Base-by-base conservation (phyloP, 2,797 vertebrate species). In the Arrhamphus sclerolepis region DNA sequence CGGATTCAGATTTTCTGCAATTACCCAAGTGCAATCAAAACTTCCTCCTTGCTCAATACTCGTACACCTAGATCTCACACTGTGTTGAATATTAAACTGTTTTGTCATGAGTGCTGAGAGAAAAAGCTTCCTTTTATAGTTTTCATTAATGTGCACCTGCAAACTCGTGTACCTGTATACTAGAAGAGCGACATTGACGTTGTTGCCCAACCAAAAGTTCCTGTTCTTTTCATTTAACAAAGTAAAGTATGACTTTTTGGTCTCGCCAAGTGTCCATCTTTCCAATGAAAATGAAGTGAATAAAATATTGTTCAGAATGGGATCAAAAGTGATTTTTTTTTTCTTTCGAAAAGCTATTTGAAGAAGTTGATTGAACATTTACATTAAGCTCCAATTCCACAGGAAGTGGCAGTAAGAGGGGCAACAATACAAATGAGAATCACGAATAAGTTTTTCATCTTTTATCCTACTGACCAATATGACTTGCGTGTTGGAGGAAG, bases 61-160 rank as follows among this genome's bases (percentile, higher is more conserved):
- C 59, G 72, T 29, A 49, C 65, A 46, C 38, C 43, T 38, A 50
- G 19, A 47, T 71, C 22, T 50, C 50, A 34, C 19, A 48, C 57
- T 46, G 48, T 62, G 54, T 24, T 62, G 64, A 70, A 76, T 70
- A 54, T 54, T 59, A 68, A 79, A 78, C 22, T 59, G 47, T 44
- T 83, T 75, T 59, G 52, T 8, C 34, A 63, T 57, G 18, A 50
- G 54, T 46, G 77, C 53, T 62, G 19, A 66, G 54, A 41, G 24
- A 24, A 47, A 67, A 72, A 48, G 44, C 41, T 47, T 54, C 50
- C 46, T 56, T 78, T 79, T 53, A 56, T 41, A 48, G 49, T 73
- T 81, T 77, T 54, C 64, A 72, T 73, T 74, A 63, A 78, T 80
- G 49, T 76, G 52, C 57, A 56, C 58, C 69, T 71, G 62, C 64